Conservation (phyloP, 2,888 invertebrate species). For the Tolmerus cingulatus region DNA sequence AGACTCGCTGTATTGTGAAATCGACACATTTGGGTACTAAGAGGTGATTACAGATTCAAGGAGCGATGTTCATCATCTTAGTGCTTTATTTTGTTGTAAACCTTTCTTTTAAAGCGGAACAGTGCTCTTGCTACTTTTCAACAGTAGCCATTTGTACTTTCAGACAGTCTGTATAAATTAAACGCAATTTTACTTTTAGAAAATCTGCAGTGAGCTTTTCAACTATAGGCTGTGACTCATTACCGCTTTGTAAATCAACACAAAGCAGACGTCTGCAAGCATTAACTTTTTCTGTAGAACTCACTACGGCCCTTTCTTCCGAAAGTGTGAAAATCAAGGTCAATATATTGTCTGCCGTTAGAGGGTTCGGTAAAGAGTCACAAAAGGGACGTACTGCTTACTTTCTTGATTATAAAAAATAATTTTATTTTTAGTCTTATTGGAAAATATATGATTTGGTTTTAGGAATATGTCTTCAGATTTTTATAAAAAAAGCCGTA, state of each 20-base stretch:
- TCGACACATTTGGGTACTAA: constrained; percentile 12
- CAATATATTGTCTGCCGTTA: no score
- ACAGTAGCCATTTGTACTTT: background rate
- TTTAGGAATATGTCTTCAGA: no score
- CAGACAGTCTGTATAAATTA: background rate
- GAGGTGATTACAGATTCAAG: background rate
- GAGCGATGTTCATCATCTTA: background rate
- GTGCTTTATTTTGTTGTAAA: background rate
- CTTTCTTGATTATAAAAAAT: no score
- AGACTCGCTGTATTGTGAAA: background rate
- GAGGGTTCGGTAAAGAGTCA: no score
- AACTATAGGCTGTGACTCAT: background rate
- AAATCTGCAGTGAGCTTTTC: background rate
- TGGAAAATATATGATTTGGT: no score
- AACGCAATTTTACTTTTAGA: no score
- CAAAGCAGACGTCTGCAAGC: background rate
- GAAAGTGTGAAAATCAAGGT: no score
- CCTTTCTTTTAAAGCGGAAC: background rate
- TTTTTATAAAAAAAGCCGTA: no score
- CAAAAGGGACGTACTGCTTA: no score
- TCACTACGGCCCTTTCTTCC: no score
- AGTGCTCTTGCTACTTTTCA: background rate
- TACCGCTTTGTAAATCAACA: background rate
- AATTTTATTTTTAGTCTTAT: no score
- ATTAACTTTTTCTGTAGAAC: no score